Evolutionary conservation across 2,113 vertebrate species (phyloP), one percentile per base, ranked within the genome.

Genomic region (Ictalurus punctatus): DNA sequence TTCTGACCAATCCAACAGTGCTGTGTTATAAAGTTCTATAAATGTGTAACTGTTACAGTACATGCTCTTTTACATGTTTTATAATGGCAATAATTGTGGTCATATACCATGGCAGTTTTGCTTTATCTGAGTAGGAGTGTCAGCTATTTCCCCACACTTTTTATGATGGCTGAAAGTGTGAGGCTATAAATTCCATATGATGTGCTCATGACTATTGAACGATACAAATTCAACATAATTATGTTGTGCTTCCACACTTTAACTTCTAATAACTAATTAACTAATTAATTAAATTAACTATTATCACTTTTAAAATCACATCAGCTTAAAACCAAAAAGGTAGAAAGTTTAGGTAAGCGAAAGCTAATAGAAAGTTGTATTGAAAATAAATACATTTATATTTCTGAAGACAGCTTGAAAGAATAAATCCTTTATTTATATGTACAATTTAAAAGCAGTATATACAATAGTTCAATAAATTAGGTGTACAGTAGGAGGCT

Each of bases 391-490:
- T 37, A 12, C 27, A 37, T 65, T 44, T 2, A 1, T 25, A n/a
- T 63, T 58, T 86, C 54, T 44, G 71, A 27, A 74, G 67, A 58
- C 86, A 69, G 19, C 37, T 74, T 86, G 86, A 37, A 82, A 87
- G 54, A 88, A 87, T 86, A 92, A 78, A 90, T 30, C 54, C 80
- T 71, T 86, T 91, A 81, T 0, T 88, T 88, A 90, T 90, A 92
- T 92, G 92, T 91, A 93, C 86, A 92, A 69, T 92, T 87, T 93
- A 92, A 93, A 86, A 92, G 92, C 91, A 94, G 30, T 84, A 80
- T 87, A 61, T 91, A 92, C 84, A 94, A 71, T 16, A 86, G 90
- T 92, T 94, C 91, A 93, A 95, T 93, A 95, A 73, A 91, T 94
- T 93, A 95, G 27, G 88, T 88, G 23, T 63, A 40, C 7, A 84